Evolutionary conservation across 2,888 invertebrate species (phyloP).

Genomic region (Eledona agricola): DNA sequence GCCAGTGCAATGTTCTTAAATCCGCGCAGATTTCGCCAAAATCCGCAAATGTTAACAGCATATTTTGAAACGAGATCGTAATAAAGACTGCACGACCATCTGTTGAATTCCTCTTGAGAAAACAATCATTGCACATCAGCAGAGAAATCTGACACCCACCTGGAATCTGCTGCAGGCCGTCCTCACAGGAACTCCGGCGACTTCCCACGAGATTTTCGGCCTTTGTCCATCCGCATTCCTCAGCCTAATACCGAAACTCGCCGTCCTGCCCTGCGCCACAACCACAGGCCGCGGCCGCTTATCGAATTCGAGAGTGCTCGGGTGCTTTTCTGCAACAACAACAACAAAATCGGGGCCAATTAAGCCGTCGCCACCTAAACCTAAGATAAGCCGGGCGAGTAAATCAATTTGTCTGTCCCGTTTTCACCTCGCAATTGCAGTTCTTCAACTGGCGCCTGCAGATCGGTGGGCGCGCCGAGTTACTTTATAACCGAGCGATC

Average conservation of each 20-base stretch:
- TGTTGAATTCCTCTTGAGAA: background rate
- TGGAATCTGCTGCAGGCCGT: slow-evolving; percentile 46
- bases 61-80: slow-evolving; percentile 2
- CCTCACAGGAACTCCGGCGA: slow-evolving; percentile 62
- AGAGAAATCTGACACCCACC: slow-evolving; percentile 45
- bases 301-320: slow-evolving; percentile 57
- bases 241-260: slow-evolving; percentile 66
- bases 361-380: slow-evolving; percentile 20
- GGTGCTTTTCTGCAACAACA: slow-evolving; percentile 29
- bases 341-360: slow-evolving; percentile 5
- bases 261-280: slow-evolving; percentile 63
- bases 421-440: slow-evolving; percentile 25
- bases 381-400: slow-evolving; percentile 16
- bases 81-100: slow-evolving; percentile 2
- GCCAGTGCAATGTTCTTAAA: background rate
- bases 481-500: slow-evolving; percentile 31
- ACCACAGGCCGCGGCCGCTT: slow-evolving; percentile 67
- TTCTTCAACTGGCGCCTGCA: slow-evolving; percentile 41
- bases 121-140: background rate
- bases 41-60: slow-evolving; percentile 3
- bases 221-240: slow-evolving; percentile 50
- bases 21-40: background rate
- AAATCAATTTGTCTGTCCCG: slow-evolving; percentile 31
- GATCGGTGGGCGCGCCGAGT: slow-evolving; percentile 40
- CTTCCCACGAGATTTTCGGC: slow-evolving; percentile 66